Evolutionary conservation across 2,797 vertebrate species (phyloP).

Genomic region (Phrynocephalus forsythii): DNA sequence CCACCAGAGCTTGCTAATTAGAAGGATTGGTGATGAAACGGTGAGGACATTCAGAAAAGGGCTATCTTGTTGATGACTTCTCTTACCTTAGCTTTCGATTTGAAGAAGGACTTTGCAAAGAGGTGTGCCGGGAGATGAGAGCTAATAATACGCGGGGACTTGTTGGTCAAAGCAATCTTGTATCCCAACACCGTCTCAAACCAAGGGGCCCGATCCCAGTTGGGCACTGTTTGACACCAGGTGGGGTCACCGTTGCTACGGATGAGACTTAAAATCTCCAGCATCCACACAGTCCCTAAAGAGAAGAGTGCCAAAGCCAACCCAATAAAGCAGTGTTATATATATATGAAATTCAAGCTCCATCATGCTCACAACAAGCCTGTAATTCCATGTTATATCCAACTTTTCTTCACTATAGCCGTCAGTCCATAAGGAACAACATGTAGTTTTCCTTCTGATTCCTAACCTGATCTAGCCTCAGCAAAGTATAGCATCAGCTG

Average conservation of each 20-base stretch:
- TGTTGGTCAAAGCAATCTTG: constrained; percentile 64
- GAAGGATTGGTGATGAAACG: too few species aligned
- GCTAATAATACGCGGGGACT: constrained; percentile 82
- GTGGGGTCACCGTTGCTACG: constrained; percentile 84
- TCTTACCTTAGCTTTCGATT: constrained; percentile 42
- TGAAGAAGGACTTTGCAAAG: constrained; percentile 41
- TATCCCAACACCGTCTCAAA: constrained; percentile 80
- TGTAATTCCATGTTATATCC: neutral
- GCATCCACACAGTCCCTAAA: constrained; percentile 78
- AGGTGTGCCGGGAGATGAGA: constrained; percentile 78
- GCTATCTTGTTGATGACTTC: neutral
- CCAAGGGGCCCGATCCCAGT: constrained; percentile 90
- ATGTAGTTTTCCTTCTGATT: neutral
- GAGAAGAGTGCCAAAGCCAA: neutral
- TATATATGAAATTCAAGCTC: neutral
- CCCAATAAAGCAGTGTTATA: constrained; percentile 7
- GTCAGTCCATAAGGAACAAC: neutral
- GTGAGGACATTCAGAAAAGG: neutral
- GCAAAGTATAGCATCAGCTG: neutral
- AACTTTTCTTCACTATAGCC: neutral
- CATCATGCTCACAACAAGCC: neutral
- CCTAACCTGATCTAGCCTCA: neutral
- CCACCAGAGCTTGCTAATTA: neutral
- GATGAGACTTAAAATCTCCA: constrained; percentile 79
- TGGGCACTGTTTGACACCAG: constrained; percentile 82